Percentiles rank a stretch among this genome's conserved stretches.
Conservation (phyloP, 2,797 vertebrate species). For the Diplodus puntazzo region DNA sequence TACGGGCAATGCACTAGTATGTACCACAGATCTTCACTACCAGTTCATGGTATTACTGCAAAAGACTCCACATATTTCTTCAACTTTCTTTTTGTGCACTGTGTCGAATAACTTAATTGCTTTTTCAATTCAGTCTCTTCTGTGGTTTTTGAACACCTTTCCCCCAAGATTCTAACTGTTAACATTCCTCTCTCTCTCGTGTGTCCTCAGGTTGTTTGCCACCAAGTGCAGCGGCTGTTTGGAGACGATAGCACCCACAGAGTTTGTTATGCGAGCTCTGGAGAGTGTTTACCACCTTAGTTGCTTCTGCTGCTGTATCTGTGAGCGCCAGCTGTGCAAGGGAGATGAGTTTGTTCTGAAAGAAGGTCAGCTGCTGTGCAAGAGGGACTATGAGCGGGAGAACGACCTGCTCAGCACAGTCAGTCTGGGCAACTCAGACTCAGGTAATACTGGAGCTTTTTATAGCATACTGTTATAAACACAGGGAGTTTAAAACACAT, state of each 20-base stretch:
- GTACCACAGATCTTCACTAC: too few relatives aligned
- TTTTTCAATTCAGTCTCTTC: not conserved
- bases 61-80: not conserved
- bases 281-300: slow-evolving; percentile 95
- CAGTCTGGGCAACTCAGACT: slow-evolving; percentile 93
- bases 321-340: slow-evolving; percentile 93
- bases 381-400: slow-evolving; percentile 94
- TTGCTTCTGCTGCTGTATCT: slow-evolving; percentile 97
- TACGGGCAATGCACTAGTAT: too few relatives aligned
- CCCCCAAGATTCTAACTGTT: not conserved
- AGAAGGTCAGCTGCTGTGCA: slow-evolving; percentile 95
- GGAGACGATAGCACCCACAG: slow-evolving; percentile 93
- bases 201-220: slow-evolving; percentile 88
- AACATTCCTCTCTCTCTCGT: slow-evolving; percentile 14
- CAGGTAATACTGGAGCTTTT: slow-evolving; percentile 82
- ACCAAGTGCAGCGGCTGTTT: slow-evolving; percentile 94
- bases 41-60: too few relatives aligned
- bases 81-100: not conserved
- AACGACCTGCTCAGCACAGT: slow-evolving; percentile 90
- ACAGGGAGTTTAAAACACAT: not conserved
- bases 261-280: slow-evolving; percentile 95
- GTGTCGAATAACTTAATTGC: not conserved
- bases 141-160: not conserved
- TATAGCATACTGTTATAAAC: not conserved
- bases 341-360: slow-evolving; percentile 95